phyloP scores from a whole-genome alignment of 2,888 invertebrate genomes.

The Chironomus riparius region DNA sequence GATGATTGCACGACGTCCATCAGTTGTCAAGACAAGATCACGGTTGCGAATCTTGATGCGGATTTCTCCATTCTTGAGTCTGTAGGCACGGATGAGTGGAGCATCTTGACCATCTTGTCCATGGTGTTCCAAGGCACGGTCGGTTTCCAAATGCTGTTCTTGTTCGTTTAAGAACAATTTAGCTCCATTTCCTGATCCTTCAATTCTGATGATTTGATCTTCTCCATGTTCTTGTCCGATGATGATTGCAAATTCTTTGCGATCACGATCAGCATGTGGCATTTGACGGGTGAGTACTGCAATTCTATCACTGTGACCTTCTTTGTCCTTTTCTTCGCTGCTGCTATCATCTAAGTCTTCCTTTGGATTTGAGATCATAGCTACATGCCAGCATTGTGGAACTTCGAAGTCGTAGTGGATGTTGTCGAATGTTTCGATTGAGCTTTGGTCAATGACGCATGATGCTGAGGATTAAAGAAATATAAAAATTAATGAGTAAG shows the following conservation, averaged over 20 bases:
- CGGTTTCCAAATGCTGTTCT: constrained; percentile 35
- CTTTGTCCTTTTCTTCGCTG: constrained; percentile 26
- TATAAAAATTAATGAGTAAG: too few relatives aligned
- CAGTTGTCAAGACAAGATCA: constrained; percentile 47
- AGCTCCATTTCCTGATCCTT: constrained; percentile 31
- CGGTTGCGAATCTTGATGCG: constrained; percentile 46
- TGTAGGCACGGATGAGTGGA: constrained; percentile 43
- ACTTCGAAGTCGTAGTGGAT: constrained; percentile 48
- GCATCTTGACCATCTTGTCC: constrained; percentile 36
- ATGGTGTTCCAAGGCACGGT: constrained; percentile 39
- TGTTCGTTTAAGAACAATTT: constrained; percentile 42
- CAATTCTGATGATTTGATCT: constrained; percentile 33
- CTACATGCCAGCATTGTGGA: constrained; percentile 53
- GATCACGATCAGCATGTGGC: constrained; percentile 32
- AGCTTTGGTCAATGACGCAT: constrained; percentile 52
- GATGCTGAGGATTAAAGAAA: constrained; percentile 43
- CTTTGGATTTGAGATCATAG: constrained; percentile 44
- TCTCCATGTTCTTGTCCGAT: constrained; percentile 38
- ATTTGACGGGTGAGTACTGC: constrained; percentile 37
- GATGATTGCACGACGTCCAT: constrained; percentile 50
- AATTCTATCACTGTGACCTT: constrained; percentile 30
- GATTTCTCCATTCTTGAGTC: constrained; percentile 46
- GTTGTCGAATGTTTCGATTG: constrained; percentile 56
- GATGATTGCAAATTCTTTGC: constrained; percentile 44
- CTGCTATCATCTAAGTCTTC: background rate